phyloP scores from a whole-genome alignment of 2,888 invertebrate species.

The Xestia xanthographa region DNA sequence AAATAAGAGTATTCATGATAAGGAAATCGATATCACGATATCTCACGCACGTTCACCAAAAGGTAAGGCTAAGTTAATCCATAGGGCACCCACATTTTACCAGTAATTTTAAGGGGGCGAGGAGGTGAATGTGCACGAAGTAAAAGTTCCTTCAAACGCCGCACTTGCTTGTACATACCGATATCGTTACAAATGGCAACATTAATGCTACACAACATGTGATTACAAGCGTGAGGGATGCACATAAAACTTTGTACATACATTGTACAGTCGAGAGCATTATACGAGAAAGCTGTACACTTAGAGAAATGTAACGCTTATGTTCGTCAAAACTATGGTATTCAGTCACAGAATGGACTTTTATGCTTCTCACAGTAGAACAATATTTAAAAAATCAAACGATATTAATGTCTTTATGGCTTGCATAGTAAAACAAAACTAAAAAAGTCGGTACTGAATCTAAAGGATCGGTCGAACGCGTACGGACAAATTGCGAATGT shows the following conservation, averaged over 20 bases:
- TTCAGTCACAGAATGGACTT: too few relatives aligned
- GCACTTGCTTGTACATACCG: neutral
- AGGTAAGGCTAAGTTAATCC: neutral
- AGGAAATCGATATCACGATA: too few relatives aligned
- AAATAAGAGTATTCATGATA: neutral
- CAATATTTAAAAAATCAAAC: neutral
- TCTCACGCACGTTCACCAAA: too few relatives aligned
- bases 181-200: conserved; percentile 15
- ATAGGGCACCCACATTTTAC: neutral
- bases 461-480: neutral
- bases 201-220: conserved; percentile 42
- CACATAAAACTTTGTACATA: conserved; percentile 44
- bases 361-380: neutral
- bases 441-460: neutral
- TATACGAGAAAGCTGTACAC: neutral
- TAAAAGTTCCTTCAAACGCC: neutral
- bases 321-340: neutral
- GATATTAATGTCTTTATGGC: neutral
- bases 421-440: neutral
- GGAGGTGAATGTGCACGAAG: neutral
- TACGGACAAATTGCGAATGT: neutral
- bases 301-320: neutral
- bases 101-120: neutral
- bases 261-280: conserved; percentile 19
- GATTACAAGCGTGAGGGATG: conserved; percentile 55